Base-by-base conservation (phyloP, 2,888 invertebrate genomes). In the Limnephilus lunatus region DNA sequence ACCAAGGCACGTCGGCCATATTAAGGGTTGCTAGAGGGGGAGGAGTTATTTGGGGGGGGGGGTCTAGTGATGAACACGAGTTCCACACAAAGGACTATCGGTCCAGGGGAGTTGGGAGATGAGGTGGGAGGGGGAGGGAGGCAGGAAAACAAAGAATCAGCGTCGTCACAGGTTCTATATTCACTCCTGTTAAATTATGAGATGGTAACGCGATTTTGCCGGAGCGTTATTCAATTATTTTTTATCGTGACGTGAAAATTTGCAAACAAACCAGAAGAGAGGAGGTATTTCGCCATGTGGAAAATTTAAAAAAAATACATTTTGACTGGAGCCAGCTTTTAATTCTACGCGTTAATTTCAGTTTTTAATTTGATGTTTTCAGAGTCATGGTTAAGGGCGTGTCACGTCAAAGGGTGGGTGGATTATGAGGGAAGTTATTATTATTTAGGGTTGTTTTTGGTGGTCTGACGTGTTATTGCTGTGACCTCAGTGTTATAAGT, bases 341-440 rank as follows among this genome's bases (percentile, higher is more conserved):
- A n/a, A n/a, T 68, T 1, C 68, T 68, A n/a, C 68, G 9, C n/a
- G 25, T 25, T 68, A 68, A 25, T 68, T 68, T n/a, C 68, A n/a
- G 68, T 68, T 68, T 68, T 68, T 68, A 68, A 68, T 68, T 68
- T 68, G 68, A 68, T 68, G 68, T 68, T 68, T 68, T n/a, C 68
- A 25, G 68, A 68, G 25, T 68, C 68, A 25, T 9, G 68, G 68
- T 68, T 68, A n/a, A n/a, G 5, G 15, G 68, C 68, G 68, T 25
- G 68, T 68, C 25, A 68, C 68, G 68, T 68, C 1, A 68, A 68
- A 4, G 68, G 53, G 53, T 53, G 53, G 53, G 53, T 25, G 68
- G 25, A n/a, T 5, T 25, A 7, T 7, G 68, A 25, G 25, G 1
- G 68, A 25, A 68, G 68, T 19, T 19, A 68, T 68, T 7, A 68